Base-by-base conservation (phyloP, 1,140 invertebrate species). In the Trichomalopsis sarcophagae region DNA sequence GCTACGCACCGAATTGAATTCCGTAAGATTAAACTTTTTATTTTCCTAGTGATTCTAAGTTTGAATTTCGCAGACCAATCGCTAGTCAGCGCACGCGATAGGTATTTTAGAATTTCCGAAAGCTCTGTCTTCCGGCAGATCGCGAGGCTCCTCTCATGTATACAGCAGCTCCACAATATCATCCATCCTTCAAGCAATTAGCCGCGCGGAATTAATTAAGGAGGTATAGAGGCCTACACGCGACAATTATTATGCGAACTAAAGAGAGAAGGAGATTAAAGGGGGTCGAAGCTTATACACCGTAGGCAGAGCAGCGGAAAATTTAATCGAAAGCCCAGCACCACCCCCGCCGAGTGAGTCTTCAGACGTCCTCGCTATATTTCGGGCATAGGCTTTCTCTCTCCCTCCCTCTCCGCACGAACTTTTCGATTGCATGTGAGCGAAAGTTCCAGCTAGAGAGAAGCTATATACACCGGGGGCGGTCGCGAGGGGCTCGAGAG, bases 381-480 rank as follows among this genome's bases (percentile, higher is more conserved):
- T 84, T 62, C 44, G 75, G 40, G 71, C 36, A 36, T 36, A 9
- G 73, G 33, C 7, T 13, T 17, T 62, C 55, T 62, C 55, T 62
- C 55, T 62, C 21, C 5, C 2, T 6, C 55, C n/a, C 21, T 21
- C 55, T 21, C 55, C 21, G 5, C 71, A 68, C 81, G 6, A 85
- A 85, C 79, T 85, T 85, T 85, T 85, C 84, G 79, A 85, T 81
- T 85, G 79, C 71, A 76, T 50, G 71, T 44, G 33, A 80, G 77
- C 68, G 23, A 81, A 84, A 84, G 30, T 84, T 80, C 13, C 6
- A 21, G 36, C 33, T 40, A 44, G 73, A 62, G 55, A 21, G 55
- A 62, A 21, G 13, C 21, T 77, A 40, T 62, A 68, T 17, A 27
- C 1, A 27, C 27, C 27, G 27, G 27, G 27, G 27, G 27, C 27